Evolutionary conservation across 2,888 invertebrate species (phyloP).

Genomic region (Torymus texanus): DNA sequence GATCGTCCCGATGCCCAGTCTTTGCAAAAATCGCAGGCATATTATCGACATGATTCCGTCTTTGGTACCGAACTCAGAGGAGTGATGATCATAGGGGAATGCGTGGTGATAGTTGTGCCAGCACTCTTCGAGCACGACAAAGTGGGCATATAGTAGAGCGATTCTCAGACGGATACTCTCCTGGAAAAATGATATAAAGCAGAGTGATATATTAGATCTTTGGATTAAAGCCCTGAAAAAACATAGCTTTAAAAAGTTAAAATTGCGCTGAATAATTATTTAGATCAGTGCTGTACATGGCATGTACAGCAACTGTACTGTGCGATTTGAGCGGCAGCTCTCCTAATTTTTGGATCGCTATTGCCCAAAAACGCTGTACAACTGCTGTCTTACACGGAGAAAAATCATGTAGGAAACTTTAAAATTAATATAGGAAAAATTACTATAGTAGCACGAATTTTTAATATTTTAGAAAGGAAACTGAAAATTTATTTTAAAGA

Average conservation of each 20-base stretch:
- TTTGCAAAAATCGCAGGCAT: conserved; percentile 53
- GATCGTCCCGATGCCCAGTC: conserved; percentile 75
- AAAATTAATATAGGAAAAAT: too few species aligned
- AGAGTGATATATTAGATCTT: not conserved
- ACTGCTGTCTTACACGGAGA: too few species aligned
- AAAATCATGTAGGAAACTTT: too few species aligned
- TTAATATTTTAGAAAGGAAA: too few species aligned
- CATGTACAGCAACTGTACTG: too few species aligned
- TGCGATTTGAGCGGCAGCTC: too few species aligned
- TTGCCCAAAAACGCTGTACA: too few species aligned
- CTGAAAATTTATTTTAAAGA: too few species aligned
- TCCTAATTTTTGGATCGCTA: too few species aligned
- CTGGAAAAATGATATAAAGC: conserved; percentile 29
- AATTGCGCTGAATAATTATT: too few species aligned
- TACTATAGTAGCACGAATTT: too few species aligned
- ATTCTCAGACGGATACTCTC: conserved; percentile 40
- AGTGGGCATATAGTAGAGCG: conserved; percentile 9
- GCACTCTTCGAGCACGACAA: conserved; percentile 32
- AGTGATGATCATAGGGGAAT: conserved; percentile 41
- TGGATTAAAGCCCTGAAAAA: not conserved
- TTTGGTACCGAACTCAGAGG: conserved; percentile 51
- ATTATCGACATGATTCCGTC: conserved; percentile 41
- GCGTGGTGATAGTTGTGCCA: conserved; percentile 51
- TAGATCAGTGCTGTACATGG: too few species aligned
- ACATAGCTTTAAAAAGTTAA: not conserved